Evolutionary conservation across 2,888 invertebrate genomes (phyloP).

Genomic region (Erannis defoliaria): DNA sequence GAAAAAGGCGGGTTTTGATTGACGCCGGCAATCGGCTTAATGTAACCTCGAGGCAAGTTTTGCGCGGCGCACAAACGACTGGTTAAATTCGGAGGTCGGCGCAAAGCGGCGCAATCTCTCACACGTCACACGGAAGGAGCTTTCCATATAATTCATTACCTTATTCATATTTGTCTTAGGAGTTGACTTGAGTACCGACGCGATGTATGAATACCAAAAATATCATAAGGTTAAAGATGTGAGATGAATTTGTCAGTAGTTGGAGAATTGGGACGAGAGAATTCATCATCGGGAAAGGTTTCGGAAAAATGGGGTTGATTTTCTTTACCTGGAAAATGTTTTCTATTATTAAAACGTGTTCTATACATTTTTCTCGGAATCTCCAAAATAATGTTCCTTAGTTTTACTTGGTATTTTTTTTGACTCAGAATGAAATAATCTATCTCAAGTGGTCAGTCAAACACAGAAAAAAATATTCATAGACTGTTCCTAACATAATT

Average conservation of each 20-base stretch:
- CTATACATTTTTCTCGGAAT: slow-evolving; percentile 9
- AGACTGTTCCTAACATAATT: too few relatives aligned
- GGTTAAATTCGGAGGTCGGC: slow-evolving; percentile 85
- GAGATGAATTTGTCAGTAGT: slow-evolving; percentile 41
- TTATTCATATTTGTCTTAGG: slow-evolving; percentile 85
- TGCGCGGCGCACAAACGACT: slow-evolving; percentile 80
- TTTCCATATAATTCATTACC: slow-evolving; percentile 84
- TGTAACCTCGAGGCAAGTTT: slow-evolving; percentile 85
- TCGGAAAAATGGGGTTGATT: slow-evolving; percentile 21
- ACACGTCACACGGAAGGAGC: slow-evolving; percentile 82
- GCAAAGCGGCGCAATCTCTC: slow-evolving; percentile 84
- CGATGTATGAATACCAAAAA: slow-evolving; percentile 54
- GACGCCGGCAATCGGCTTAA: slow-evolving; percentile 85
- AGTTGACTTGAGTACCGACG: slow-evolving; percentile 66
- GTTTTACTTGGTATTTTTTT: too few relatives aligned
- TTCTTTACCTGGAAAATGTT: slow-evolving; percentile 22
- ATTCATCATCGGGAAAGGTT: slow-evolving; percentile 32
- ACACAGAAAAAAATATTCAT: too few relatives aligned
- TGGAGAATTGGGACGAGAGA: slow-evolving; percentile 34
- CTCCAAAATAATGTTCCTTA: too few relatives aligned
- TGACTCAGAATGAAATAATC: too few relatives aligned
- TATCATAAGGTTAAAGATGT: slow-evolving; percentile 45
- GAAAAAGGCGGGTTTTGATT: slow-evolving; percentile 83
- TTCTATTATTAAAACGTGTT: slow-evolving; percentile 10
- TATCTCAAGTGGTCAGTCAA: too few relatives aligned